Conservation (phyloP, 1,140 invertebrate genomes). For the Mamestra configurata region DNA sequence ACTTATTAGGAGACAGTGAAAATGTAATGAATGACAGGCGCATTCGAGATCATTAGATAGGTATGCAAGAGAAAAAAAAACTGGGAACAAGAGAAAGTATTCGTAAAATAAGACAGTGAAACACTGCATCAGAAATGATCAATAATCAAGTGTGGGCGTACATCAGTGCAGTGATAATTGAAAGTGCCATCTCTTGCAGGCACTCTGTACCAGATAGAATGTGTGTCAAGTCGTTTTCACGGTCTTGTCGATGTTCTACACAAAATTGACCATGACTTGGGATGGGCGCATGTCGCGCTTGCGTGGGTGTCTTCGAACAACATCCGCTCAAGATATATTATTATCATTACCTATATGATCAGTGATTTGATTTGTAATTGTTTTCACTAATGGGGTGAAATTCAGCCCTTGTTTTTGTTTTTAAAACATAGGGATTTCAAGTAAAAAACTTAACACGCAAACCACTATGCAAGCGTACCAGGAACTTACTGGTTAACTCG, state of each 20-base stretch:
- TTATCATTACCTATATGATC: constrained; percentile 2
- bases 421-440: constrained; percentile 8
- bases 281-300: constrained; percentile 62
- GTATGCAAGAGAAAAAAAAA: constrained; percentile 70
- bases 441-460: constrained; percentile 4
- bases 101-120: constrained; percentile 70
- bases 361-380: background rate
- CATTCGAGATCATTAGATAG: constrained; percentile 71
- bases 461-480: constrained; percentile 13
- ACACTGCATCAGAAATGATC: constrained; percentile 77
- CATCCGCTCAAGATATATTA: constrained; percentile 56
- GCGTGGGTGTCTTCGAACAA: constrained; percentile 59
- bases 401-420: constrained; percentile 7
- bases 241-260: constrained; percentile 73
- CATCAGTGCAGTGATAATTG: constrained; percentile 81
- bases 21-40: constrained; percentile 79
- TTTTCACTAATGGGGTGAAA: background rate
- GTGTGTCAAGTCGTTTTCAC: constrained; percentile 83
- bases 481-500: constrained; percentile 28
- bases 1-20: constrained; percentile 76
- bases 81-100: constrained; percentile 81
- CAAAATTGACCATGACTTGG: constrained; percentile 73
- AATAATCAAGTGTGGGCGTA: constrained; percentile 71
- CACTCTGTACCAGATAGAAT: constrained; percentile 78
- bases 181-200: constrained; percentile 81